phyloP scores from a whole-genome alignment of 2,797 vertebrate genomes.

The Toxotes lorentzi region DNA sequence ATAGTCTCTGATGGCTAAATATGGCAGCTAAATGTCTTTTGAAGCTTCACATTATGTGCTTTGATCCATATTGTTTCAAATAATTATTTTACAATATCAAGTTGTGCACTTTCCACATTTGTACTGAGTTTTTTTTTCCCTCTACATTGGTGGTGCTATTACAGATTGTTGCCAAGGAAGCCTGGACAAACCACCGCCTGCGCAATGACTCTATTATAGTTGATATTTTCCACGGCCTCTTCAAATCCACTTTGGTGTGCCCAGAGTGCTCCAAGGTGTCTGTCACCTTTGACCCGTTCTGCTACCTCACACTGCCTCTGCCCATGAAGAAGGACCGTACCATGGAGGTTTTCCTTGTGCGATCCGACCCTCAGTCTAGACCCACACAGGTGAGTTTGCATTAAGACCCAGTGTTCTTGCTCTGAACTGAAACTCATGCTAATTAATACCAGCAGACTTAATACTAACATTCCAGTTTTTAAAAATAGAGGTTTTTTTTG shows the following conservation, averaged over 20 bases:
- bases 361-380: constrained; percentile 90
- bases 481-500: background rate
- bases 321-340: constrained; percentile 94
- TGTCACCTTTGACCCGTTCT: constrained; percentile 95
- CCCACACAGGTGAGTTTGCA: constrained; percentile 89
- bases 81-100: background rate
- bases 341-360: constrained; percentile 93
- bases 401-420: background rate
- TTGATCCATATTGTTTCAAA: background rate
- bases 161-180: constrained; percentile 93
- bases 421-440: background rate
- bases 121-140: background rate
- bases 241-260: constrained; percentile 94
- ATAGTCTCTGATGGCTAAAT: constrained; percentile 2
- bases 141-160: constrained; percentile 1
- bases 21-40: background rate
- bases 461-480: background rate
- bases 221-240: constrained; percentile 94
- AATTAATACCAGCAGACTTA: background rate
- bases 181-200: constrained; percentile 92
- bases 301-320: constrained; percentile 94
- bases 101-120: background rate
- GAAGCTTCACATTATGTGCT: background rate
- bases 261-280: constrained; percentile 93
- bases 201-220: constrained; percentile 94